phyloP scores from a whole-genome alignment of 2,888 invertebrate genomes.

The Dysmachus trigonus region DNA sequence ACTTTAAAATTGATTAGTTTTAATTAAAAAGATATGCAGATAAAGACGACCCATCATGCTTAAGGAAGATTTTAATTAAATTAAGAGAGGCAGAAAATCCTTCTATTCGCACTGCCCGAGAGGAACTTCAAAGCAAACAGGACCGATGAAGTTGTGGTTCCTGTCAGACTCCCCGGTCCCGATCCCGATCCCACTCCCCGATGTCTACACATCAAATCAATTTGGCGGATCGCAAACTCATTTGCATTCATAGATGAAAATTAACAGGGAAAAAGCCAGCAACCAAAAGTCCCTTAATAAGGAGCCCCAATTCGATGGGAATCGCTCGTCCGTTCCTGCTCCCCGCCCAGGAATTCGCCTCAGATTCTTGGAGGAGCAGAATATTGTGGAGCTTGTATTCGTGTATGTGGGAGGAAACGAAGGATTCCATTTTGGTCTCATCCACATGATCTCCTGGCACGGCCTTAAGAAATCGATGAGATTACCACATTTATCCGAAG shows the following conservation, averaged over 20 bases:
- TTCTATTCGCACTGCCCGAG: background rate
- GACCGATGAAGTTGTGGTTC: background rate
- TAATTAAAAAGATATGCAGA: background rate
- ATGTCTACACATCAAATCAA: background rate
- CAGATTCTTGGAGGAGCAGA: background rate
- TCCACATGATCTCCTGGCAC: background rate
- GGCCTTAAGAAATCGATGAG: constrained; percentile 22
- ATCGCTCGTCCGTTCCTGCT: background rate
- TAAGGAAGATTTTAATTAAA: background rate
- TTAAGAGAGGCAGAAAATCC: background rate
- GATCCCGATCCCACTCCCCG: no score
- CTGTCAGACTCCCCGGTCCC: background rate
- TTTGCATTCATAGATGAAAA: constrained; percentile 33
- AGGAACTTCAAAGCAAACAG: background rate
- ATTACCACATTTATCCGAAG: constrained; percentile 30
- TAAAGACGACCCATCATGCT: background rate
- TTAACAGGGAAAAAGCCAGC: constrained; percentile 29
- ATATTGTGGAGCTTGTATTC: background rate
- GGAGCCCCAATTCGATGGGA: background rate
- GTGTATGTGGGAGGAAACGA: background rate
- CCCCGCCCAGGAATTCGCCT: background rate
- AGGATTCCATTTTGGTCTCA: background rate
- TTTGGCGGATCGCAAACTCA: constrained; percentile 19
- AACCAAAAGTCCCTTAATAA: constrained; percentile 20
- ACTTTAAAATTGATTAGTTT: background rate